Conservation (phyloP, 1,140 invertebrate genomes). For the Leptopilina boulardi region DNA sequence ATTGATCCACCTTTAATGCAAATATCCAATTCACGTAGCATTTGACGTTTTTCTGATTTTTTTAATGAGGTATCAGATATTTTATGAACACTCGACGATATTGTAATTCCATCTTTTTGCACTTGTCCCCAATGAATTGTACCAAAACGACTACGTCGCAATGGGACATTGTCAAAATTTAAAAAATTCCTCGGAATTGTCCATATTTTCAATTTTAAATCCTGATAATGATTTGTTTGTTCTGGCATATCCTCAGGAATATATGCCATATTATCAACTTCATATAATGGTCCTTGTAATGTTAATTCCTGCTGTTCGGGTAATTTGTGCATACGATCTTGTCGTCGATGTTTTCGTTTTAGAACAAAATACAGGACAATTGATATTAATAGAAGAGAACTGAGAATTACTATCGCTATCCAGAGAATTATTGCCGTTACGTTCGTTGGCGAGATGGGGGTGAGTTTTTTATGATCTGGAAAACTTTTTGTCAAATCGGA, state of each 20-base stretch:
- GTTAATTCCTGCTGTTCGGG: conserved; percentile 82
- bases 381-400: conserved; percentile 77
- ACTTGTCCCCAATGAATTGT: conserved; percentile 82
- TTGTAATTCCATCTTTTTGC: conserved; percentile 75
- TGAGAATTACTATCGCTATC: conserved; percentile 80
- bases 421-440: conserved; percentile 75
- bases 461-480: not conserved
- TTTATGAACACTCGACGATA: conserved; percentile 70
- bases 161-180: conserved; percentile 80
- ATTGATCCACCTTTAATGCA: conserved; percentile 83
- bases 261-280: conserved; percentile 79
- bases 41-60: conserved; percentile 79
- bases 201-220: conserved; percentile 84
- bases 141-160: conserved; percentile 87
- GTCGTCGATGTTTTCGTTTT: conserved; percentile 73
- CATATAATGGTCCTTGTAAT: conserved; percentile 80
- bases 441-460: conserved; percentile 60
- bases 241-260: conserved; percentile 83
- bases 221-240: conserved; percentile 82
- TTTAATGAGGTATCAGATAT: conserved; percentile 80
- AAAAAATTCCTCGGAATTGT: conserved; percentile 83
- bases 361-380: conserved; percentile 80
- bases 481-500: conserved; percentile 77
- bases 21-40: conserved; percentile 85
- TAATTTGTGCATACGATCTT: conserved; percentile 66